Percentiles rank a stretch among this genome's conserved stretches.
Evolutionary conservation across 2,888 invertebrate genomes (phyloP).

Genomic region (Sepioteuthis lessoniana): DNA sequence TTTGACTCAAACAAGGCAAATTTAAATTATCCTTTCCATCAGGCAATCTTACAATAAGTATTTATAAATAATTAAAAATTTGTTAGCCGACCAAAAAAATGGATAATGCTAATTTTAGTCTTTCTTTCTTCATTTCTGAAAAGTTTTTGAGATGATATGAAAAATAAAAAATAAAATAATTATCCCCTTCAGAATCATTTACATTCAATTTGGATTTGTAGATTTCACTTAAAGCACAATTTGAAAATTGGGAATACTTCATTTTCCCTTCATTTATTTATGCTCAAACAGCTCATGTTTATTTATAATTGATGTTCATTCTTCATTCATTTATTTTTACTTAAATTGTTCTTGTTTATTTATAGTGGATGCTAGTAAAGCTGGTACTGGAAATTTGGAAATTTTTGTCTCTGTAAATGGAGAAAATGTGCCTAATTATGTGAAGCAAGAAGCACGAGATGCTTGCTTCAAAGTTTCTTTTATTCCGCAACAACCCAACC

Average conservation of each 20-base stretch:
- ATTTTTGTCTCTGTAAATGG: slow-evolving; percentile 97
- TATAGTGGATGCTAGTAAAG: slow-evolving; percentile 92
- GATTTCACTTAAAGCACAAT: not conserved
- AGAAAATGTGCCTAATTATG: slow-evolving; percentile 97
- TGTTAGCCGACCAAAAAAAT: not conserved
- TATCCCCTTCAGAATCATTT: not conserved
- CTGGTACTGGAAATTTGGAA: slow-evolving; percentile 97
- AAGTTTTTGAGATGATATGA: not conserved
- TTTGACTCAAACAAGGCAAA: not conserved
- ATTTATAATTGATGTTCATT: slow-evolving; percentile 84
- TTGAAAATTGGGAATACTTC: not conserved
- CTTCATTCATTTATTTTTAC: too few relatives aligned
- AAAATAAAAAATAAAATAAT: not conserved
- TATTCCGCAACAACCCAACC: slow-evolving; percentile 93
- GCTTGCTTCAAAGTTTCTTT: slow-evolving; percentile 97
- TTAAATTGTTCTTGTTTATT: slow-evolving; percentile 49
- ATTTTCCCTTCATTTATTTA: not conserved
- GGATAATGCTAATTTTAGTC: too few relatives aligned
- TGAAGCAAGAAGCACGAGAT: slow-evolving; percentile 97
- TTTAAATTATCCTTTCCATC: not conserved
- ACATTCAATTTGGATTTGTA: too few relatives aligned
- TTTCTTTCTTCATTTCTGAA: not conserved
- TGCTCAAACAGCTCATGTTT: not conserved
- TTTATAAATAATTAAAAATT: not conserved
- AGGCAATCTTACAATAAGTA: not conserved